Evolutionary conservation across 2,888 invertebrate species (phyloP).

Genomic region (Rhopalosiphum nymphaeae): DNA sequence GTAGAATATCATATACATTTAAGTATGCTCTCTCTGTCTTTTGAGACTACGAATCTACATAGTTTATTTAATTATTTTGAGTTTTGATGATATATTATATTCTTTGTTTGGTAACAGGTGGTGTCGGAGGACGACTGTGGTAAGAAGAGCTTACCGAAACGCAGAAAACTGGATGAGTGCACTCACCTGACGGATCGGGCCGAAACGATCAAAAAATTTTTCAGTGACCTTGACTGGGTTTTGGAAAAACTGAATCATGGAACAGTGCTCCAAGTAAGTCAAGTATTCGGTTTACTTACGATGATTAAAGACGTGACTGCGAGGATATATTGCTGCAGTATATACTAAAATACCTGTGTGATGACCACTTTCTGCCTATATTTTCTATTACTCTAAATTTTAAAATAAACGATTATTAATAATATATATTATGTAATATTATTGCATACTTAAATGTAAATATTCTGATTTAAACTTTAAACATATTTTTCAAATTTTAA

Average conservation of each 20-base stretch:
- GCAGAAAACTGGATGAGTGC: constrained; percentile 54
- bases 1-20: background rate
- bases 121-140: background rate
- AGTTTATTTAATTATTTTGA: background rate
- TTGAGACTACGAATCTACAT: background rate
- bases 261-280: constrained; percentile 34
- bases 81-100: background rate
- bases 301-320: background rate
- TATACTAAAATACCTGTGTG: background rate
- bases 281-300: background rate
- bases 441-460: no score
- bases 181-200: constrained; percentile 14
- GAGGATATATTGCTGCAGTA: background rate
- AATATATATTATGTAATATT: no score
- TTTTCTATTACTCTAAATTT: background rate
- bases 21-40: background rate
- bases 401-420: background rate
- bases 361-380: background rate
- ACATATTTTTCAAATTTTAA: no score
- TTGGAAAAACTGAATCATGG: constrained; percentile 50
- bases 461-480: no score
- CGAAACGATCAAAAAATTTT: constrained; percentile 7
- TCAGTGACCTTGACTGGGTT: constrained; percentile 46
- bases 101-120: background rate
- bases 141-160: constrained; percentile 41